Base-by-base conservation (phyloP, 2,113 vertebrate genomes). In the Ahaetulla prasina region DNA sequence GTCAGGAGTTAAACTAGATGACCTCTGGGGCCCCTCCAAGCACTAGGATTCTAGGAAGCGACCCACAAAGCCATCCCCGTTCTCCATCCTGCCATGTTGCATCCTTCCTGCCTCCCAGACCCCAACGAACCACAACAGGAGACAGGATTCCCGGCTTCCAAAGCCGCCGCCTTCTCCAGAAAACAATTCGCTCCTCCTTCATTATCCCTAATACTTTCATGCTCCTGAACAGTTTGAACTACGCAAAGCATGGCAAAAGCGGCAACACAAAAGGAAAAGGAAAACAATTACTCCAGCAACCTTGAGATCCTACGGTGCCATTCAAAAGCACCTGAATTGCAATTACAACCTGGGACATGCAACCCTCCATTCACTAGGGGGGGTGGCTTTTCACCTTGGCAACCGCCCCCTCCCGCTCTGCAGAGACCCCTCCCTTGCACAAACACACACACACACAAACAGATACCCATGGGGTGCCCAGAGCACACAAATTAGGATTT, bases 81-180 rank as follows among this genome's bases (percentile, higher is more conserved):
- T 20, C n/a, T 35, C n/a, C n/a, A 2, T 39, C 39, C n/a, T 20
- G n/a, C 68, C n/a, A 2, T 0, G 0, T 39, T 3, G 6, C 2
- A 1, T 8, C n/a, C n/a, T 35, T 35, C n/a, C 68, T 35, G 68
- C n/a, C n/a, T 74, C 16, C n/a, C 16, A 39, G 68, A 20, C 68
- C n/a, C 16, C 30, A 35, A 35, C 63, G 16, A 0, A n/a, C 60
- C 14, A 18, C 30, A 16, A n/a, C 12, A 14, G 27, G 63, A n/a
- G 63, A 18, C 14, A 18, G 2, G 63, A 74, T 74, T 18, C 63
- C 6, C 14, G 7, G 6, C 63, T 14, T 25, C 54, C 54, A 2
- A 23, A 23, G 22, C 54, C 54, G 22, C 54, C 54, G 6, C 54
- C 39, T 43, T 43, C 87, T 10, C 9, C 20, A 6, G 3, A 43